Base-by-base conservation (phyloP, 2,797 vertebrate species). In the Lagodon rhomboides region DNA sequence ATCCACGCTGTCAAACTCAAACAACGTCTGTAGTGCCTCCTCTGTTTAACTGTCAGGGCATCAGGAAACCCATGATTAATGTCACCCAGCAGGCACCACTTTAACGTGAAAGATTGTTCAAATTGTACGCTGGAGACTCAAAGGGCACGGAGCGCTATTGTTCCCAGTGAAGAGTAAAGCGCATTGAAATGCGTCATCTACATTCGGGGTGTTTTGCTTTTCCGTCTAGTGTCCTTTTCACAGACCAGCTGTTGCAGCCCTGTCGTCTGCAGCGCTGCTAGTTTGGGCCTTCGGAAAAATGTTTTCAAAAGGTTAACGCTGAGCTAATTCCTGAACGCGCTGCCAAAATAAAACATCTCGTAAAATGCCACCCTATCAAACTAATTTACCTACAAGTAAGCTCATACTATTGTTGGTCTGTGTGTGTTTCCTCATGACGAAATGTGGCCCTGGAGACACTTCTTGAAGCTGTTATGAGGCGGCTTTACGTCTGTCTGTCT, bases 41-140 rank as follows among this genome's bases (percentile, higher is more conserved):
- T 59, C 27, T 23, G 73, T 78, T 58, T 69, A 51, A 17, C 55
- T 79, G 78, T 78, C 64, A 82, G 41, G 20, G 44, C 25, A 58
- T 71, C 34, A 73, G 0, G 25, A 10, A 68, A 41, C 59, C 55
- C 50, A 17, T 69, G 55, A 63, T 79, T 70, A 70, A 63, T 82
- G 51, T 62, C 68, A 60, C 7, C 34, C 65, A 67, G 8, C 17
- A 50, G 73, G 11, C 20, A 22, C 61, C 27, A 38, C 63, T 66
- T 68, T 8, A 83, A 53, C 67, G 73, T 55, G 58, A 60, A 20
- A 43, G 53, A 78, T 46, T 77, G 54, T 64, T 66, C 6, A 69
- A 60, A 54, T 65, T 43, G 12, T 50, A 58, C 50, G 44, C 64
- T 60, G 17, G 15, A 46, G 16, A 63, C 25, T 58, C 41, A 61